These are phyloP conservation scores for Cheilinus undulatus DNA, from an alignment of 2,113 vertebrate genomes.

Conservation along the genomic window DNA sequence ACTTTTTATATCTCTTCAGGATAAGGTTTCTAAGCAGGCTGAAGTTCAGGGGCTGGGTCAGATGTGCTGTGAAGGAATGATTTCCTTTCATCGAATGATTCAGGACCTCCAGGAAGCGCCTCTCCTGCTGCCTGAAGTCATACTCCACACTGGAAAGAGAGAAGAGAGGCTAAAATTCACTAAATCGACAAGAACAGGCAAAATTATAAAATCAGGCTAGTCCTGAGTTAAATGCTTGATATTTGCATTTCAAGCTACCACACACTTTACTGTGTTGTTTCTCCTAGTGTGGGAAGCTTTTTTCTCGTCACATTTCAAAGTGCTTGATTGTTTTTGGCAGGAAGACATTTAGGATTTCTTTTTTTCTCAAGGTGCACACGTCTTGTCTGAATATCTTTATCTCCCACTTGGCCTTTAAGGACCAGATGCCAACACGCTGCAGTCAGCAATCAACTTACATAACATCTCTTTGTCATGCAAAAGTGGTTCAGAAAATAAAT, in stretches of 20 bases:
- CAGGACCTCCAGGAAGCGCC: slow-evolving; percentile 88
- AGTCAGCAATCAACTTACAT: slow-evolving; percentile 49
- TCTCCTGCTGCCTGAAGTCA: slow-evolving; percentile 96
- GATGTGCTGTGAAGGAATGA: slow-evolving; percentile 49
- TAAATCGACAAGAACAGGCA: slow-evolving; percentile 6
- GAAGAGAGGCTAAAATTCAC: slow-evolving; percentile 29
- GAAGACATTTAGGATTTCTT: slow-evolving; percentile 23
- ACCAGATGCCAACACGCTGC: slow-evolving; percentile 31
- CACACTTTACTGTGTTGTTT: slow-evolving; percentile 34
- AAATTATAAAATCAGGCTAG: slow-evolving; percentile 19
- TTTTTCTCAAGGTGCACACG: slow-evolving; percentile 27
- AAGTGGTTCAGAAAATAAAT: slow-evolving; percentile 53
- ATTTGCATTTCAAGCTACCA: slow-evolving; percentile 24
- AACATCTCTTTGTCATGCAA: slow-evolving; percentile 55
- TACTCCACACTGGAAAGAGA: slow-evolving; percentile 90
- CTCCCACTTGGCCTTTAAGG: slow-evolving; percentile 54
- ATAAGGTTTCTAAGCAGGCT: slow-evolving; percentile 64
- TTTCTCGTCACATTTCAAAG: slow-evolving; percentile 53
- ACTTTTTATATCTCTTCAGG: slow-evolving; percentile 71
- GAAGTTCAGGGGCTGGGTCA: slow-evolving; percentile 59
- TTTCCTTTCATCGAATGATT: slow-evolving; percentile 66
- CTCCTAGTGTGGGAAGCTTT: slow-evolving; percentile 30
- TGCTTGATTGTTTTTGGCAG: slow-evolving; percentile 48
- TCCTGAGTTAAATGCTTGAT: slow-evolving; percentile 5
- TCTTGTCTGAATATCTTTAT: slow-evolving; percentile 46